phyloP scores from a whole-genome alignment of 2,888 invertebrate genomes.

The Calliopum simillimum region DNA sequence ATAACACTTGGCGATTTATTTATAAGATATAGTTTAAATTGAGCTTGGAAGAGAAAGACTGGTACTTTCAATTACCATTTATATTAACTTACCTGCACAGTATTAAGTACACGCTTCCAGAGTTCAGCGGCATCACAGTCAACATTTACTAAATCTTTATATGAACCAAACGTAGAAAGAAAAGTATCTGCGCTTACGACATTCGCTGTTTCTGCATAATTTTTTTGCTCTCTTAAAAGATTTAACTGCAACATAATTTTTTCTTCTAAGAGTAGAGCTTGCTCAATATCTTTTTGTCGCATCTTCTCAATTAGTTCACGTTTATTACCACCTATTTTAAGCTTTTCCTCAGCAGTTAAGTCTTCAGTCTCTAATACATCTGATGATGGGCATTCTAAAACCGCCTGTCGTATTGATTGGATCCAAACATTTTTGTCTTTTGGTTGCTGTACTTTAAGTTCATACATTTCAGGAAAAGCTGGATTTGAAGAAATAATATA shows the following conservation, averaged over 20 bases:
- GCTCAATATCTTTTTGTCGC: conserved; percentile 88
- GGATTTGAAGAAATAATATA: conserved; percentile 95
- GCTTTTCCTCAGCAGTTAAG: conserved; percentile 82
- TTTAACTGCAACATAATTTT: conserved; percentile 88
- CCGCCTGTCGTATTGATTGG: conserved; percentile 83
- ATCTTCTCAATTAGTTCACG: conserved; percentile 77
- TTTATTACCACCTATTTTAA: conserved; percentile 68
- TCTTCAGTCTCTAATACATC: conserved; percentile 82
- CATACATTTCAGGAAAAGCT: conserved; percentile 95
- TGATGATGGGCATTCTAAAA: conserved; percentile 82
- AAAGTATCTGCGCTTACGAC: conserved; percentile 63
- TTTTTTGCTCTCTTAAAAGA: conserved; percentile 73
- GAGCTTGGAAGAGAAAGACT: no score
- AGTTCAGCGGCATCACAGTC: conserved; percentile 81
- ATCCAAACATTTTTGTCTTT: conserved; percentile 94
- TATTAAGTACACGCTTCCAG: conserved; percentile 80
- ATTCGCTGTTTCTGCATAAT: conserved; percentile 69
- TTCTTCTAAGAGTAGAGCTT: conserved; percentile 87
- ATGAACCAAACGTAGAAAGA: conserved; percentile 67
- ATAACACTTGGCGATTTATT: no score
- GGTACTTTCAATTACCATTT: neutral
- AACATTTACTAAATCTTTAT: conserved; percentile 81
- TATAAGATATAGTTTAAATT: no score
- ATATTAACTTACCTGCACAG: conserved; percentile 53
- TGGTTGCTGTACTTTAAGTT: conserved; percentile 87